These are phyloP conservation scores for Hipparchia semele DNA, from an alignment of 2,888 invertebrate species.

Conservation along the genomic window DNA sequence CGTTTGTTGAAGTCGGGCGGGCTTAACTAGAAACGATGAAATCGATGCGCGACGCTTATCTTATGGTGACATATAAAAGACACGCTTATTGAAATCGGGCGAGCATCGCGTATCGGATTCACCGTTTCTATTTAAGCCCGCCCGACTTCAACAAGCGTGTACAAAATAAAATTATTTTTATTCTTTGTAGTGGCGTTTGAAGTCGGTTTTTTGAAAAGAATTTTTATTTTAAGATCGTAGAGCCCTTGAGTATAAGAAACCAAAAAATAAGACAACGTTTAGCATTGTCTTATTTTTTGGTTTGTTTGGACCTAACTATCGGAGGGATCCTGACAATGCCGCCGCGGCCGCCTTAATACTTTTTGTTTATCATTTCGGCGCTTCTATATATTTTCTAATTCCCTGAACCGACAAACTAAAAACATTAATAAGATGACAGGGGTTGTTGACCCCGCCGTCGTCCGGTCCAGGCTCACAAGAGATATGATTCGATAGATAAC, in stretches of 20 bases:
- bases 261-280: neutral
- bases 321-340: conserved; percentile 26
- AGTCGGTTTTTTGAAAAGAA: too few relatives aligned
- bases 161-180: too few relatives aligned
- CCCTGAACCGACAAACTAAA: conserved; percentile 60
- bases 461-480: conserved; percentile 67
- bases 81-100: too few relatives aligned
- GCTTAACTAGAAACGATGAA: too few relatives aligned
- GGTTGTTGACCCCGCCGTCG: conserved; percentile 55
- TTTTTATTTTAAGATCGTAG: neutral
- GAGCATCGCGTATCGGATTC: too few relatives aligned
- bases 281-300: neutral
- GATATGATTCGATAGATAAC: conserved; percentile 80
- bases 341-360: conserved; percentile 23
- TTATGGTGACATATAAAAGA: too few relatives aligned
- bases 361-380: conserved; percentile 41
- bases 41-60: too few relatives aligned
- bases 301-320: neutral
- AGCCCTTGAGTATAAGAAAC: neutral
- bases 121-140: too few relatives aligned
- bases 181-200: too few relatives aligned
- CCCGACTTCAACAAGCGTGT: too few relatives aligned
- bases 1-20: too few relatives aligned
- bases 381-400: conserved; percentile 57
- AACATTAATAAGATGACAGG: conserved; percentile 56